Evolutionary conservation across 2,888 invertebrate species (phyloP).

Genomic region (Acleris holmiana): DNA sequence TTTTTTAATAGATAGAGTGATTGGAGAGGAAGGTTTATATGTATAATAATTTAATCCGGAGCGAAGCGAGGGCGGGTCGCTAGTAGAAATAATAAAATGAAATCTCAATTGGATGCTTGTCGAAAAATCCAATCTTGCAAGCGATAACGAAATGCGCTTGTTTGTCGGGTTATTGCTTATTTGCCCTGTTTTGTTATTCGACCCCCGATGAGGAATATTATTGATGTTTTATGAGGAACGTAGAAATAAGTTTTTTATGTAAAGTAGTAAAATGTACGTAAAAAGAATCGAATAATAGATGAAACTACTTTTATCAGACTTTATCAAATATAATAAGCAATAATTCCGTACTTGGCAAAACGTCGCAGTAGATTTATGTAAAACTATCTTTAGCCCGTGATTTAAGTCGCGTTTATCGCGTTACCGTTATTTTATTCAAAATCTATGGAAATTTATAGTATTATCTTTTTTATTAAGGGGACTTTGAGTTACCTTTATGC

Average conservation of each 20-base stretch:
- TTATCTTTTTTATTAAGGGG: no score
- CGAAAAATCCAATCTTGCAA: constrained; percentile 41
- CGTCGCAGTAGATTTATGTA: no score
- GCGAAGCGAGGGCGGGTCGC: no score
- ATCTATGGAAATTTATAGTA: no score
- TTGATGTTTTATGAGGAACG: constrained; percentile 33
- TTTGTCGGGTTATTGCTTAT: constrained; percentile 33
- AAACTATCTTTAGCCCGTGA: no score
- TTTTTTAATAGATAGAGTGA: no score
- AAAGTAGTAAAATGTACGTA: constrained; percentile 23
- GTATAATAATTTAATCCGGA: no score
- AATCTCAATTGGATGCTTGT: constrained; percentile 41
- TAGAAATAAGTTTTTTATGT: constrained; percentile 33
- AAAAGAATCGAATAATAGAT: not conserved
- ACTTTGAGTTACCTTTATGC: no score
- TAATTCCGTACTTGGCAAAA: not conserved
- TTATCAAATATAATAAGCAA: no score
- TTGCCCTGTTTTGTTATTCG: constrained; percentile 29
- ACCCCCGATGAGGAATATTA: constrained; percentile 33
- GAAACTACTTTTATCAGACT: not conserved
- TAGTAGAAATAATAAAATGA: constrained; percentile 5
- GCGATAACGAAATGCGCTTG: constrained; percentile 31
- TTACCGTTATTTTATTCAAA: no score
- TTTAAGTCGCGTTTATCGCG: no score
- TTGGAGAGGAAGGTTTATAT: no score